Evolutionary conservation across 2,113 vertebrate species (phyloP), one percentile per base, ranked within the genome.

Genomic region (Oncorhynchus tshawytscha): DNA sequence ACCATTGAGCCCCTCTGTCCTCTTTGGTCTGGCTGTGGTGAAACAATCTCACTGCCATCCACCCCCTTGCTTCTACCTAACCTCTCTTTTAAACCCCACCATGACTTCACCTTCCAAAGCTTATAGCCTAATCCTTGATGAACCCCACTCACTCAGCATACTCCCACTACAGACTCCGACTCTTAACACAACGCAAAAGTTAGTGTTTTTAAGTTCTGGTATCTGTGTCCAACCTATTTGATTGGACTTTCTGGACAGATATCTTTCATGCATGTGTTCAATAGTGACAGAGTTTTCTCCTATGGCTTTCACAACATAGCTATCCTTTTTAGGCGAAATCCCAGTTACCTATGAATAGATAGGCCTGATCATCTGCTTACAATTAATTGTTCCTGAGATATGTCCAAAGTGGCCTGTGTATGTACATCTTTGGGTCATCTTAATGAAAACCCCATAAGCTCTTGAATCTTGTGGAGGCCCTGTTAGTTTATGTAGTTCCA

Each of bases 21-120:
- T 6, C 69, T 45, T 11, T 76, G 9, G 31, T 68, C 31, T 45
- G 49, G 34, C 27, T 39, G 16, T 5, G 45, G 18, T 18, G 8
- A 54, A 54, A 54, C 16, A 45, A 24, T 18, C 12, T 54, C 16
- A 48, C 25, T 22, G 25, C 27, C 54, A 24, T 22, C n/a, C 59
- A 62, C 27, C 7, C 34, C 62, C 60, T 11, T 20, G 8, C 54
- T 22, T 72, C 62, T 51, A 4, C 48, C 16, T 60, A 2, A 9
- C 15, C 16, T 73, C 27, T 59, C 51, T 24, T 49, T 18, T 45
- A 25, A 5, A 49, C 60, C 65, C 15, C 18, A 64, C 22, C 34
- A 2, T 59, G 62, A 60, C 59, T 18, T 72, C 67, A 60, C 67
- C 48, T 70, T 67, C 24, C 59, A 57, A 64, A 67, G 20, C 48